Percentiles rank a stretch among this genome's conserved stretches.
Evolutionary conservation across 2,797 vertebrate genomes (phyloP).

Genomic region (Gorsachius magnificus): DNA sequence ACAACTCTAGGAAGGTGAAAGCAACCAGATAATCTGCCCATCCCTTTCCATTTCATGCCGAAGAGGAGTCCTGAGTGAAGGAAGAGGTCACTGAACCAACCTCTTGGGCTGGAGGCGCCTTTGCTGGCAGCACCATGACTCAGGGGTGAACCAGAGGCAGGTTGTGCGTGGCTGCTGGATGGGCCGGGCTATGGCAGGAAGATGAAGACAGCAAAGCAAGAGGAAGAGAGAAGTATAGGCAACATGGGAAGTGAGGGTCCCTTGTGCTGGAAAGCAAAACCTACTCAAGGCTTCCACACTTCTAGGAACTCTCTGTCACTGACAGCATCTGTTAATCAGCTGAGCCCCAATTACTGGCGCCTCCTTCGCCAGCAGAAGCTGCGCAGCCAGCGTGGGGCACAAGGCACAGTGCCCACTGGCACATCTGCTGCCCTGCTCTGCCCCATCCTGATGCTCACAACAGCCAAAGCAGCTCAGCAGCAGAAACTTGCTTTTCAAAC

Average conservation of each 20-base stretch:
- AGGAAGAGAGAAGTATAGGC: not conserved
- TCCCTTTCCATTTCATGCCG: not conserved
- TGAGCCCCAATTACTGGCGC: not conserved
- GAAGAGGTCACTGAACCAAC: not conserved
- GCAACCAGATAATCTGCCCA: not conserved
- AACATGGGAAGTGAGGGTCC: not conserved
- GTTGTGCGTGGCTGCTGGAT: not conserved
- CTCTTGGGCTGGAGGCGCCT: not conserved
- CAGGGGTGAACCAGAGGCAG: conserved; percentile 17
- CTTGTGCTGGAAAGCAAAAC: not conserved
- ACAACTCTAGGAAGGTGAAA: not conserved
- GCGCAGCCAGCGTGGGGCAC: rapidly evolving
- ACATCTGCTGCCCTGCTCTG: not conserved
- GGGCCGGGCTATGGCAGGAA: not conserved
- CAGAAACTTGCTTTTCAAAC: not conserved
- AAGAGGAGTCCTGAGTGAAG: not conserved
- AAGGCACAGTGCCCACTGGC: not conserved
- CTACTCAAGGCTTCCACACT: not conserved
- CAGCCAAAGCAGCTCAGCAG: not conserved
- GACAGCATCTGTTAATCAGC: not conserved
- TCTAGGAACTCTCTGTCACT: not conserved
- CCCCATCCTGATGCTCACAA: not conserved
- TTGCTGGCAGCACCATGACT: not conserved
- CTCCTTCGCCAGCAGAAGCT: not conserved
- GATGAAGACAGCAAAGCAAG: not conserved